Base-by-base conservation (phyloP, 2,113 vertebrate species). In the Myiagra hebetior region DNA sequence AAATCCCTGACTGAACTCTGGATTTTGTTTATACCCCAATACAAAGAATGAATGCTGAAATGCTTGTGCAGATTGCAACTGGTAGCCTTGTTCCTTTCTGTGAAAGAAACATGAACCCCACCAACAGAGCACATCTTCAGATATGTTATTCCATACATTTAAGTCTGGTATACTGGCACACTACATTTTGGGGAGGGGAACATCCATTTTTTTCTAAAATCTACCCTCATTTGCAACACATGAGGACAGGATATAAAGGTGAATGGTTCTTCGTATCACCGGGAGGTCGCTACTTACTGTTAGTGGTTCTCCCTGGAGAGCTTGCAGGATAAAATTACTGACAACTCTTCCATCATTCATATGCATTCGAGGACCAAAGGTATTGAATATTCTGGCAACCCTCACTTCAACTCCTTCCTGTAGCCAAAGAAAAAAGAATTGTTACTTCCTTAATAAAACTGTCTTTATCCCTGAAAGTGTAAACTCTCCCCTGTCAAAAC, bases 321-420 rank as follows among this genome's bases (percentile, higher is more conserved):
- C 99, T 95, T 99, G 99, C 72, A 99, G 98, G 97, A 99, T 99
- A 97, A 99, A 99, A 97, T 99, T 99, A 97, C 99, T 99, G 97
- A 99, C 99, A 37, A 99, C 99, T n/a, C 99, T 98, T 26, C 99
- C 99, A 6, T 99, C 99, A 1, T 99, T 99, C 99, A 99, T 99
- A 97, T 99, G 99, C 99, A 99, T 99, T 46, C 99, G 98, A 26
- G 99, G 99, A 49, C 99, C 99, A 69, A 99, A 99, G 2, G 99
- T 99, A 96, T 99, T 99, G 98, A 99, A 99, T 98, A 99, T 99
- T 81, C 99, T 98, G 11, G 99, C 99, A 96, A 99, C 99, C 7
- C 99, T 97, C 63, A 99, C 99, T 97, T 99, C 99, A 33, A 99
- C 99, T 17, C 99, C 99, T 97, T 99, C 99, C 99, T 99, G 98